Percentiles rank a stretch among this genome's conserved stretches.
Conservation (phyloP, 2,113 vertebrate species). For the Balaenoptera acutorostrata region DNA sequence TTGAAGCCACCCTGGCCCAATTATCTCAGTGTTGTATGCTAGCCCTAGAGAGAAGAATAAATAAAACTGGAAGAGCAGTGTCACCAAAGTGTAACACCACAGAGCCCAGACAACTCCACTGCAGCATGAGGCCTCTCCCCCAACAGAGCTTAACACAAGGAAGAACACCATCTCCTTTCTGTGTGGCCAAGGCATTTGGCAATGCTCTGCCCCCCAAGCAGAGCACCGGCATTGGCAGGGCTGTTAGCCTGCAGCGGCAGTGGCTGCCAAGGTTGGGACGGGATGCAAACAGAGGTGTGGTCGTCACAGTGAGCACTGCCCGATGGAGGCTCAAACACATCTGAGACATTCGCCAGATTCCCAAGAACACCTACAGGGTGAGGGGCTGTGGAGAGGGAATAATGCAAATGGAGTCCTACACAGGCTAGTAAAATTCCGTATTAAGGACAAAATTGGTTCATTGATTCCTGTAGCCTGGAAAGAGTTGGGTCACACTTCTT, state of each 20-base stretch:
- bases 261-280: not conserved
- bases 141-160: not conserved
- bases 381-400: not conserved
- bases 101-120: not conserved
- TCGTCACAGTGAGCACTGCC: not conserved
- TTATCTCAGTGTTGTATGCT: slow-evolving; percentile 1
- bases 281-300: not conserved
- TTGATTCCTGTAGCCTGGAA: not conserved
- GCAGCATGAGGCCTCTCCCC: not conserved
- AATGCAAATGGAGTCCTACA: not conserved
- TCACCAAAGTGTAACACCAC: not conserved
- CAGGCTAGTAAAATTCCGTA: not conserved
- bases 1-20: slow-evolving; percentile 41
- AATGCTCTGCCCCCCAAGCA: not conserved
- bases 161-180: not conserved
- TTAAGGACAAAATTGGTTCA: not conserved
- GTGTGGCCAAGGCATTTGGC: not conserved
- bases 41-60: slow-evolving; percentile 29
- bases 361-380: not conserved
- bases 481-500: not conserved
- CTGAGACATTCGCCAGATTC: not conserved
- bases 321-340: not conserved
- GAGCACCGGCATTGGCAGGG: too few species aligned
- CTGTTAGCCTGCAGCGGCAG: not conserved
- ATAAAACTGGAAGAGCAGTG: slow-evolving; percentile 21